Evolutionary conservation across 1,140 invertebrate species (phyloP).

Genomic region (Caenorhabditis elegans): DNA sequence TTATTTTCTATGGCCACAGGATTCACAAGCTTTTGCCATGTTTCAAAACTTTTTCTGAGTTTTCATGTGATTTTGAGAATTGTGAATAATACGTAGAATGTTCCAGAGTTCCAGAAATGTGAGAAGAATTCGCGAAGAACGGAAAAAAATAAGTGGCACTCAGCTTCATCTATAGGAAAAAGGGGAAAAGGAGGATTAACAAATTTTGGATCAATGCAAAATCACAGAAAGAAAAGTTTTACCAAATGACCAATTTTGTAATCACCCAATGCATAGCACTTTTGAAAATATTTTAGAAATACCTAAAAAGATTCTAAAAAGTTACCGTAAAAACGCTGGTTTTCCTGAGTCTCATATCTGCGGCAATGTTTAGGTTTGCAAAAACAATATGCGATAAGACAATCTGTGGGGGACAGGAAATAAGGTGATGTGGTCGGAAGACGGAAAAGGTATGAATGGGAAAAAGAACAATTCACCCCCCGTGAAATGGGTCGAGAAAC

Average conservation of each 20-base stretch:
- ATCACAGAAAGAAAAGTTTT: too few species aligned
- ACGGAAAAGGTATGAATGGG: background rate
- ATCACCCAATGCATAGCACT: too few species aligned
- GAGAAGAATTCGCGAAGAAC: too few species aligned
- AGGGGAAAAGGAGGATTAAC: too few species aligned
- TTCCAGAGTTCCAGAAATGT: too few species aligned
- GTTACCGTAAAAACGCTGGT: background rate
- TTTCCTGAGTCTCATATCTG: background rate
- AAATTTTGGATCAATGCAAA: too few species aligned
- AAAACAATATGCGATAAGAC: background rate
- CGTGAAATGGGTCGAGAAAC: constrained; percentile 24
- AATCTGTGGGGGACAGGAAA: background rate
- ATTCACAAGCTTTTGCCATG: background rate
- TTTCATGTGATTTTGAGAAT: too few species aligned
- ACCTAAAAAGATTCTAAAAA: background rate
- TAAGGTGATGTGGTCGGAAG: constrained; percentile 23
- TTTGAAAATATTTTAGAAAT: too few species aligned
- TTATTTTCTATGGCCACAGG: background rate
- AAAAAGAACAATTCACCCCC: constrained; percentile 25
- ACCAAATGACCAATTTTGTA: too few species aligned
- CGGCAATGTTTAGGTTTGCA: background rate
- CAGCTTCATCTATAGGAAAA: too few species aligned
- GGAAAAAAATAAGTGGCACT: too few species aligned
- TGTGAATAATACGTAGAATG: too few species aligned
- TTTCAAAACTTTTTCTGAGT: background rate